A percentile compares a stretch with the other conserved stretches of the same genome.
Evolutionary conservation across 1,140 invertebrate genomes (phyloP).

Genomic region (Bombus cullumanus): DNA sequence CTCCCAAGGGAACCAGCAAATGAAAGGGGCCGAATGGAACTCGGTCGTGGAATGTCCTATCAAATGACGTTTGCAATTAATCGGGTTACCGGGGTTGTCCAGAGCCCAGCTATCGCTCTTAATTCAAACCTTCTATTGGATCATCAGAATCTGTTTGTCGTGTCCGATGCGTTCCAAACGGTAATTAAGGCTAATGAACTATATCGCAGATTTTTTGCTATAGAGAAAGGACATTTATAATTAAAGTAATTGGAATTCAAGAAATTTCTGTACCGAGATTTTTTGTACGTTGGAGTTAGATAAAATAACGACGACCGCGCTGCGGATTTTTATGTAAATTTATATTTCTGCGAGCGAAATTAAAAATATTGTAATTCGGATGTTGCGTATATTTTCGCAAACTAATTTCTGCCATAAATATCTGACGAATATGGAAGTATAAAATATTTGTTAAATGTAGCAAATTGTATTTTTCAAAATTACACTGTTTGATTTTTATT

Average conservation of each 20-base stretch:
- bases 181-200: conserved; percentile 18
- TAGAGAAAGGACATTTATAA: neutral
- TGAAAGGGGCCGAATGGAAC: conserved; percentile 61
- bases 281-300: fast-evolving
- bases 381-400: too few relatives aligned
- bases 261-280: neutral
- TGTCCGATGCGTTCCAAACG: neutral
- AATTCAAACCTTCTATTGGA: conserved; percentile 47
- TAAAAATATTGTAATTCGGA: too few relatives aligned
- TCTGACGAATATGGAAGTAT: too few relatives aligned
- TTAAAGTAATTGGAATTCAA: neutral
- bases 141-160: conserved; percentile 43
- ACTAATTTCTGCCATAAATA: too few relatives aligned
- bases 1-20: conserved; percentile 50
- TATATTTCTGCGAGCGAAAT: too few relatives aligned
- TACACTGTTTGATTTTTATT: too few relatives aligned
- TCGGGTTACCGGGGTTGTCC: conserved; percentile 60
- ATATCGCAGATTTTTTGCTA: neutral
- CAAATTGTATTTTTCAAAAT: too few relatives aligned
- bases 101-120: conserved; percentile 26
- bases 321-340: too few relatives aligned
- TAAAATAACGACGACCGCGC: neutral
- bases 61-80: conserved; percentile 67
- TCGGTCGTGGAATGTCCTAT: conserved; percentile 59
- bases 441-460: too few relatives aligned